Base-by-base conservation (phyloP, 2,888 invertebrate genomes). In the Erebia epiphron region DNA sequence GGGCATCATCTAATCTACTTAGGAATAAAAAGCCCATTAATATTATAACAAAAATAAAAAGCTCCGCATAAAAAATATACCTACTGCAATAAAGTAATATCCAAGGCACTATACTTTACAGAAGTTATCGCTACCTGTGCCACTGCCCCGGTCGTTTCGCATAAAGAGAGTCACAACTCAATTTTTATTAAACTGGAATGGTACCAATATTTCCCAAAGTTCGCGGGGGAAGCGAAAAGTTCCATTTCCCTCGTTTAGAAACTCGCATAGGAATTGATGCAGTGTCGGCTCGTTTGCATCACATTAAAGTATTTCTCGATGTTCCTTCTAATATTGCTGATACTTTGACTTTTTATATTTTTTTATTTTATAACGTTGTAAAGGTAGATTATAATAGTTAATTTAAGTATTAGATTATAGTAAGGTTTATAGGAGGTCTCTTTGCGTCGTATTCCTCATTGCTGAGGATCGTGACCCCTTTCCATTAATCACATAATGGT, bases 111-210 rank as follows among this genome's bases (percentile, higher is more conserved):
- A 62, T 46, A 49, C 62, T 62, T 62, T 62, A 49, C 49, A 49
- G 49, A 52, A 64, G 54, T 64, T 54, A 64, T 41, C 52, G 52
- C 35, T 66, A 66, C 66, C 66, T 66, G 66, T 57, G 56, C 56
- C 66, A 66, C 65, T 66, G 66, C 46, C 56, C 66, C 66, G 43
- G 56, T 72, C 64, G 43, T 56, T 69, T 66, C 60, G 35, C 49
- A 68, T 70, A 70, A 62, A 58, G 67, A 63, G 68, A 76, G 66
- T 74, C 75, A 75, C 76, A 78, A 75, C 77, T 77, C 74, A 75
- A 77, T 79, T 79, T 79, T 78, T 79, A 79, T 79, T 77, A 79
- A 77, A 76, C 77, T 77, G 76, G 77, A 79, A 75, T 75, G 73
- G 71, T 75, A 71, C 76, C 78, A 77, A 77, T 77, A 77, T 78